phyloP scores from a whole-genome alignment of 2,113 vertebrate species.

The Benitochromis conjunctus region DNA sequence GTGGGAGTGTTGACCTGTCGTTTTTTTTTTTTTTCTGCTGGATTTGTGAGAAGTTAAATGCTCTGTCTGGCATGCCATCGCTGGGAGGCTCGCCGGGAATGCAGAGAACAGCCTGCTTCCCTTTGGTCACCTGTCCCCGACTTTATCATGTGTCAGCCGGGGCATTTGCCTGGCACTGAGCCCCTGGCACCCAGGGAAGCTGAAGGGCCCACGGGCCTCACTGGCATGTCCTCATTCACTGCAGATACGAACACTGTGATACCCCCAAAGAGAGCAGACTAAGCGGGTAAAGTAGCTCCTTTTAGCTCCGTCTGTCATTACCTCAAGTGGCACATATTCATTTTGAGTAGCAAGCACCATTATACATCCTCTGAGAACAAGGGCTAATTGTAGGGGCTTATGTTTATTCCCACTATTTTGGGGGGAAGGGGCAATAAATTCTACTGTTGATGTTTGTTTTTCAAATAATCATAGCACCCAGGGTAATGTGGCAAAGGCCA shows the following conservation, averaged over 20 bases:
- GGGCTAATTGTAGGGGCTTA: conserved; percentile 26
- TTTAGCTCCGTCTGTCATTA: conserved; percentile 63
- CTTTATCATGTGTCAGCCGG: conserved; percentile 41
- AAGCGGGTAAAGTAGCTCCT: conserved; percentile 44
- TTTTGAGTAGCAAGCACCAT: conserved; percentile 42
- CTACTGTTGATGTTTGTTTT: neutral
- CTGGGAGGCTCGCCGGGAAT: conserved; percentile 15
- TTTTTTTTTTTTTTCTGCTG: neutral
- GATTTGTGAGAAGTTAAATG: conserved; percentile 8
- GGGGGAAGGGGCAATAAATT: neutral
- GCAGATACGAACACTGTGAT: conserved; percentile 5
- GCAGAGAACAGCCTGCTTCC: neutral
- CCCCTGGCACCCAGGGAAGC: conserved; percentile 15
- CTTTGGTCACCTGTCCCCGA: conserved; percentile 56
- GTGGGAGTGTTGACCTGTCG: neutral
- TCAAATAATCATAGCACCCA: neutral
- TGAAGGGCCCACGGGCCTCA: neutral
- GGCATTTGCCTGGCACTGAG: conserved; percentile 17
- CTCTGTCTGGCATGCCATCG: conserved; percentile 1
- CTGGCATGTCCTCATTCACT: neutral
- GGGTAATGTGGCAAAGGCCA: conserved; percentile 22
- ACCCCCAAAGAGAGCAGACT: conserved; percentile 54
- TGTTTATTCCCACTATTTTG: neutral
- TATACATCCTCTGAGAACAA: conserved; percentile 39
- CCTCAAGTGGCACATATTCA: conserved; percentile 40